Conservation (phyloP, 2,888 invertebrate genomes). For the Orthonevra nobilis region DNA sequence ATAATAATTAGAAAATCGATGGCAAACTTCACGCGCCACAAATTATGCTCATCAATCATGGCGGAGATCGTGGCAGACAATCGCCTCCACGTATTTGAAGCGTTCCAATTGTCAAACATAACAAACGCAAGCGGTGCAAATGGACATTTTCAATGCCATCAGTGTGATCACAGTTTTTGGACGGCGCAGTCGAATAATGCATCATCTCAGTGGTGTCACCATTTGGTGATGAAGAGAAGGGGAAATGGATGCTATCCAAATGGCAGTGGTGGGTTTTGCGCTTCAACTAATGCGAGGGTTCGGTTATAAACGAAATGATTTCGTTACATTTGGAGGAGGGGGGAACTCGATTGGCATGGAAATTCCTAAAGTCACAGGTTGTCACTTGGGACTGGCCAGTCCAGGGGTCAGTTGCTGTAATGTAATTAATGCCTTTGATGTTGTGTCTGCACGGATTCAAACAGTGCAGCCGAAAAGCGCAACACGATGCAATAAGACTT, state of each 20-base stretch:
- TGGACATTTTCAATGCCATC: constrained; percentile 11
- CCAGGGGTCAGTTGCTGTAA: constrained; percentile 35
- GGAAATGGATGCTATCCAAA: too few species aligned
- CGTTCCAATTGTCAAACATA: constrained; percentile 33
- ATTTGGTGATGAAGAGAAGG: neutral
- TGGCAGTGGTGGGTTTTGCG: too few species aligned
- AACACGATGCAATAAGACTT: too few species aligned
- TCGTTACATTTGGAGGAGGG: constrained; percentile 7
- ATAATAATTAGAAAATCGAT: constrained; percentile 54
- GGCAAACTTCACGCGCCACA: constrained; percentile 47
- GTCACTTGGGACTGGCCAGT: constrained; percentile 53
- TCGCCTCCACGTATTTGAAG: constrained; percentile 16
- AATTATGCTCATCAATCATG: constrained; percentile 57
- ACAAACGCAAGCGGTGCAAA: constrained; percentile 10
- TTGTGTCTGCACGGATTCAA: neutral
- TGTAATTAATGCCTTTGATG: constrained; percentile 54
- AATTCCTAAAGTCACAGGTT: constrained; percentile 47
- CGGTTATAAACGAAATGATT: constrained; percentile 40
- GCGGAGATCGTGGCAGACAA: constrained; percentile 21
- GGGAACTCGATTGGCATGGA: constrained; percentile 1
- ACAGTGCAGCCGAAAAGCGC: neutral
- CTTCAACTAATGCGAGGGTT: constrained; percentile 3
- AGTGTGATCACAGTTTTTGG: constrained; percentile 17
- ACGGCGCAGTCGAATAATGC: constrained; percentile 14
- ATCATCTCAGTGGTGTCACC: constrained; percentile 19